These are phyloP conservation scores for Scalopus aquaticus DNA, from an alignment of 2,113 vertebrate genomes.

Conservation along the genomic window DNA sequence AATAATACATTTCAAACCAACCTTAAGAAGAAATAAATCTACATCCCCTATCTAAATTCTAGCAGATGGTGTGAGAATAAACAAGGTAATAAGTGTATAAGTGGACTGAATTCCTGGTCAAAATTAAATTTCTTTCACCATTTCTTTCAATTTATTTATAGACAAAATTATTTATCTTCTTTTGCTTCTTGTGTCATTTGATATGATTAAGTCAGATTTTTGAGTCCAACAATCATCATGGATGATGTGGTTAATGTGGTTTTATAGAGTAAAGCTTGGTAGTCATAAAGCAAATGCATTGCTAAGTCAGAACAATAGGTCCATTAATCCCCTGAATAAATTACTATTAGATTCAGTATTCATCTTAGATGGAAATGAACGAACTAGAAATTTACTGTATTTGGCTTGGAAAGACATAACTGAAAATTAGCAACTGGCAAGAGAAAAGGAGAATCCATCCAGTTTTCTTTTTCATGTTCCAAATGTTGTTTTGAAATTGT, in stretches of 20 bases:
- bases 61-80: not conserved
- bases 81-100: not conserved
- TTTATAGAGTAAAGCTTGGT: not conserved
- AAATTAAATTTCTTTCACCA: not conserved
- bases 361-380: slow-evolving; percentile 33
- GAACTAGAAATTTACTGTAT: not conserved
- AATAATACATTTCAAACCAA: not conserved
- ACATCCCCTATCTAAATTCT: not conserved
- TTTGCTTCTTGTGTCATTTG: not conserved
- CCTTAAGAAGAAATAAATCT: not conserved
- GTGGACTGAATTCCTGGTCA: not conserved
- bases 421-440: slow-evolving; percentile 47
- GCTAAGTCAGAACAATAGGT: slow-evolving; percentile 42
- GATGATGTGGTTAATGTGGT: not conserved
- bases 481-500: not conserved
- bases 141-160: slow-evolving; percentile 22
- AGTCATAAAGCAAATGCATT: slow-evolving; percentile 44
- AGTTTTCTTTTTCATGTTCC: not conserved
- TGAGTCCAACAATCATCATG: not conserved
- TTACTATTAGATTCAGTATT: slow-evolving; percentile 35
- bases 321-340: slow-evolving; percentile 31
- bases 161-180: slow-evolving; percentile 3
- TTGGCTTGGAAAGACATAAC: slow-evolving; percentile 36
- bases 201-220: not conserved
- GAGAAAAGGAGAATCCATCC: not conserved